Base-by-base conservation (phyloP, 2,888 invertebrate species). In the Drosophila merina region DNA sequence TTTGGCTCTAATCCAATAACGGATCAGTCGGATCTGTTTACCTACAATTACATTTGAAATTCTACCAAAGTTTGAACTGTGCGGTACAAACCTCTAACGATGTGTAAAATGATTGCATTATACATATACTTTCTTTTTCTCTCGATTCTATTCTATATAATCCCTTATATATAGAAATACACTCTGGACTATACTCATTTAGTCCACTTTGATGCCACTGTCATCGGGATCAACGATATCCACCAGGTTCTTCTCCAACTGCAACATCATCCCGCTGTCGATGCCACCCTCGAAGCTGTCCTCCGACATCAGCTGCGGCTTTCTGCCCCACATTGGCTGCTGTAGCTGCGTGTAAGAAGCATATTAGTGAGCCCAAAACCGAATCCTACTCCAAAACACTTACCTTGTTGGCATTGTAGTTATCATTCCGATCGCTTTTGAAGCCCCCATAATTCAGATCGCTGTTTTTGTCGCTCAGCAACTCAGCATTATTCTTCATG, bases 191-290 rank as follows among this genome's bases (percentile, higher is more conserved):
- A 6, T 36, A 5, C 54, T 10, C 31, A 44, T 74, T n/a, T 77
- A 90, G 50, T 90, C 89, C 73, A 88, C 73, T 68, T 90, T 89
- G 49, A 90, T 88, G 72, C 89, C 89, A 63, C 89, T 88, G 52
- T 91, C 91, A 71, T 91, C 91, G 30, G 86, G 81, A 73, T 86
- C 90, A 48, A 90, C 90, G 58, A 90, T 89, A 58, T 90, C 88
- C 26, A 94, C 94, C 52, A 95, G 77, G 86, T 95, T 95, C 74
- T 94, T 94, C 81, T 95, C 94, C 92, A 94, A 93, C 74, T 90
- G 89, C 72, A 94, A 93, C 76, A 94, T 91, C 93, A 95, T 95
- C 79, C 94, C 94, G 77, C 94, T 94, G 42, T 94, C 95, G 70
- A 95, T 94, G 70, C 85, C 89, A 36, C 89, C 90, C 57, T 88